Percentiles rank a stretch among this genome's conserved stretches.
These are phyloP conservation scores for Naja naja DNA, from an alignment of 2,113 vertebrate genomes.

Conservation along the genomic window DNA sequence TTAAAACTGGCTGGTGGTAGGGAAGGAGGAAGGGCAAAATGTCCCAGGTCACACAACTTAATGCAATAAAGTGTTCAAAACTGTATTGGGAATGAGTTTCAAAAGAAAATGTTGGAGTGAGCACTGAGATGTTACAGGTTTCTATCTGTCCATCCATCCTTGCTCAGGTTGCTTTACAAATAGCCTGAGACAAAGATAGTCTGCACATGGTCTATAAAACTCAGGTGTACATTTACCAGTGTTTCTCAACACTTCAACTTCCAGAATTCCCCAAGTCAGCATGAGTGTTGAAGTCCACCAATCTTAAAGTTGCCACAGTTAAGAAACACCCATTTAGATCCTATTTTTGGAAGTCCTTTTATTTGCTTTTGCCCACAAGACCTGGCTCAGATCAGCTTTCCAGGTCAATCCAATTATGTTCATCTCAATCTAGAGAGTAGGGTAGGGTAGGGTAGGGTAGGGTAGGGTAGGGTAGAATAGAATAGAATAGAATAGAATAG, in stretches of 20 bases:
- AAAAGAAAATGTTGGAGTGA: not conserved
- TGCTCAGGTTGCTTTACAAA: not conserved
- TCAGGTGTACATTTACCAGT: not conserved
- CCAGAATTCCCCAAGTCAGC: not conserved
- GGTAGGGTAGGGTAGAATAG: too few species aligned
- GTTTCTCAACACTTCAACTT: not conserved
- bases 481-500: too few species aligned
- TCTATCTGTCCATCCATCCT: not conserved
- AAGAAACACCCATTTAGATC: not conserved
- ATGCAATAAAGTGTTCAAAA: not conserved
- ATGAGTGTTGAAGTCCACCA: not conserved
- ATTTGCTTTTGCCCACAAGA: not conserved
- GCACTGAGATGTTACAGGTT: not conserved
- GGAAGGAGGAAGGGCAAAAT: not conserved
- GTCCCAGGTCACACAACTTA: not conserved
- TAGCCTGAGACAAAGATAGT: not conserved
- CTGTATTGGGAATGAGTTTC: not conserved
- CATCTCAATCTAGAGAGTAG: not conserved
- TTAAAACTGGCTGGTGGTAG: not conserved
- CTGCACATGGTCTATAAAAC: not conserved
- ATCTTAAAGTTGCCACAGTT: not conserved
- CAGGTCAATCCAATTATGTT: not conserved
- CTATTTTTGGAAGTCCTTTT: not conserved
- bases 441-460: too few species aligned
- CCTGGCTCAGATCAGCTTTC: not conserved